Conservation (phyloP, 2,797 vertebrate species). For the Lutjanus campechanus region DNA sequence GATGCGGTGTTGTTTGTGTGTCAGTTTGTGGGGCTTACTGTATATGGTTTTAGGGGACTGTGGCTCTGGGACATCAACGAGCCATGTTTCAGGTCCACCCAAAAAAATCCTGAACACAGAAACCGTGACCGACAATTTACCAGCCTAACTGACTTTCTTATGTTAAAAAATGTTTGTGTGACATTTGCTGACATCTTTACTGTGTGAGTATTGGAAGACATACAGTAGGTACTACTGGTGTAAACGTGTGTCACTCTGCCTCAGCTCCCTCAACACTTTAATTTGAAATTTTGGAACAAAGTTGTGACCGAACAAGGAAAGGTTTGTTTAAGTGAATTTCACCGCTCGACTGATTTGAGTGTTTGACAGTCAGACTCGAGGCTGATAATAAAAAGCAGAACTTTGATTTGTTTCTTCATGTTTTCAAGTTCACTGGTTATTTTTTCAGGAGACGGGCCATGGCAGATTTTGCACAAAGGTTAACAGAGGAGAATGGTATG, state of each 20-base stretch:
- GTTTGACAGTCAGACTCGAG: neutral
- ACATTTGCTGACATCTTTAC: neutral
- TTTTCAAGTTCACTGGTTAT: neutral
- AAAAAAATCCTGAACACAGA: too few relatives aligned
- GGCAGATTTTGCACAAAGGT: neutral
- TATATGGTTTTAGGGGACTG: too few relatives aligned
- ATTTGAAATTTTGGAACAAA: neutral
- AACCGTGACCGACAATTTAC: too few relatives aligned
- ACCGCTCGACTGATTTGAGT: neutral
- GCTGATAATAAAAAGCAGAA: neutral
- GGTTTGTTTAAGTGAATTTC: conserved; percentile 13
- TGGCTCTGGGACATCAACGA: too few relatives aligned
- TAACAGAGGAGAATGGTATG: neutral
- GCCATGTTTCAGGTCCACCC: too few relatives aligned
- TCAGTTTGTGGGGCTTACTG: too few relatives aligned
- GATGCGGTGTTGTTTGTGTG: too few relatives aligned
- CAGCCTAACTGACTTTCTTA: too few relatives aligned
- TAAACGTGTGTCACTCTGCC: neutral
- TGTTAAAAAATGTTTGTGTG: too few relatives aligned
- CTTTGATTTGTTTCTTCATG: neutral
- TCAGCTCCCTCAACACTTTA: neutral
- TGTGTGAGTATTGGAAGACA: neutral
- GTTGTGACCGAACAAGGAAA: neutral
- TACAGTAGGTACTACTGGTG: neutral
- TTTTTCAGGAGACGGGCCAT: neutral